Evolutionary conservation across 2,797 vertebrate genomes (phyloP), one percentile per base, ranked within the genome.

Genomic region (Schizopygopsis pylzovi): DNA sequence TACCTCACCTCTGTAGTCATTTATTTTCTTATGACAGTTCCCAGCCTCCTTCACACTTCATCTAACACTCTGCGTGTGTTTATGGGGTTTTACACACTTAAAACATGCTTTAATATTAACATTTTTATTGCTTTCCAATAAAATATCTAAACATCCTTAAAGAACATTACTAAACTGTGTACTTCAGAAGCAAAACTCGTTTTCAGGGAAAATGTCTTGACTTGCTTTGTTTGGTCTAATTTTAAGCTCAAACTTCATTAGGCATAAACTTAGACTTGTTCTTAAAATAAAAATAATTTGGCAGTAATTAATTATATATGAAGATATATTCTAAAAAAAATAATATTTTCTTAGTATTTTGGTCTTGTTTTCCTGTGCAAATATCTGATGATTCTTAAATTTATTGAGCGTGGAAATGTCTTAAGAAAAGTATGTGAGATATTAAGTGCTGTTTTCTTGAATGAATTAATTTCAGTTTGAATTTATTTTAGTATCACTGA

Each of bases 1-100:
- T 76, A 84, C 22, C 78, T 67, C 73, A 70, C 79, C 83, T 70
- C 83, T 65, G 28, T 65, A 56, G 33, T 22, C 28, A 39, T 76
- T 54, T 54, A 75, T 75, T 33, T 75, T 49, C 45, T 33, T 75
- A 49, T 52, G 72, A 52, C 45, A 75, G 28, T 77, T 22, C 54
- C 49, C 25, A 11, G 49, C 11, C 11, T 65, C 25, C 25, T 33
- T 63, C 61, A 28, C 61, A 63, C 25, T 63, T 63, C 11, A 6
- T 63, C 59, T 22, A 22, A 56, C 8, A 5, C 59, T 2, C 59
- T 75, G n/a, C 37, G 28, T 22, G 13, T 28, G n/a, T 72, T 45
- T 33, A 52, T 20, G 73, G 28, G 28, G 47, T 10, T 28, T 49
- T 49, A 49, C 72, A 49, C 45, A 49, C 71, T 75, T 49, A 73